Evolutionary conservation across 2,888 invertebrate genomes (phyloP).

Genomic region (Trimorus sp.): DNA sequence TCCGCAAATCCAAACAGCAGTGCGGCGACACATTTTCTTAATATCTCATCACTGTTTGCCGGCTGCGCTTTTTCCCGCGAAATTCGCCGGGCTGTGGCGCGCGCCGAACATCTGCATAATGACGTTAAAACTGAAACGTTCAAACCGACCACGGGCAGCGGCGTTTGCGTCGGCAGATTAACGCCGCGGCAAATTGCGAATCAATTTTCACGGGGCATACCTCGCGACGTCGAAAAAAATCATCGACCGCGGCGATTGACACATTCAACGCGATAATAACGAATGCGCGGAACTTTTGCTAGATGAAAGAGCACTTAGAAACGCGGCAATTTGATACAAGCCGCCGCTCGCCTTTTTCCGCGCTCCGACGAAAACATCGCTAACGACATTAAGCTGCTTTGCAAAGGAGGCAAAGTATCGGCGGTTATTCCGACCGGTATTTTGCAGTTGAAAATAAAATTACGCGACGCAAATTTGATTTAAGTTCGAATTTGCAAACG

Average conservation of each 20-base stretch:
- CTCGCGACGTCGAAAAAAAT: no score
- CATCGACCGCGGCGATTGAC: no score
- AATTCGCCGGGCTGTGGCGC: constrained; percentile 26
- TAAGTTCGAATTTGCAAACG: no score
- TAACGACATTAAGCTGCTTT: constrained; percentile 40
- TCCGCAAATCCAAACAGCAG: no score
- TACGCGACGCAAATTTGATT: no score
- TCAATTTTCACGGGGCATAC: constrained; percentile 15
- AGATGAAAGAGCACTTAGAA: constrained; percentile 43
- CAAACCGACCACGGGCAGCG: not conserved
- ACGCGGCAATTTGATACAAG: constrained; percentile 37
- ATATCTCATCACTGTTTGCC: not conserved
- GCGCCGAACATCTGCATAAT: constrained; percentile 27
- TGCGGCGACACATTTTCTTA: no score
- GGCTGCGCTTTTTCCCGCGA: constrained; percentile 14
- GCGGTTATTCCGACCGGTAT: not conserved
- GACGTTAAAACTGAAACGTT: constrained; percentile 31
- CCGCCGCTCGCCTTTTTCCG: constrained; percentile 38
- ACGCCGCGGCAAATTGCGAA: constrained; percentile 3
- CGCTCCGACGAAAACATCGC: constrained; percentile 33
- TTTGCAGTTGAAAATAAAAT: no score
- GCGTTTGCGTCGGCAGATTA: constrained; percentile 2
- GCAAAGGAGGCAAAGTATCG: constrained; percentile 1
- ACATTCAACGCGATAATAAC: not conserved
- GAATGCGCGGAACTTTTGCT: constrained; percentile 40